Evolutionary conservation across 2,797 vertebrate genomes (phyloP).

Genomic region (Cossypha niveicapilla): DNA sequence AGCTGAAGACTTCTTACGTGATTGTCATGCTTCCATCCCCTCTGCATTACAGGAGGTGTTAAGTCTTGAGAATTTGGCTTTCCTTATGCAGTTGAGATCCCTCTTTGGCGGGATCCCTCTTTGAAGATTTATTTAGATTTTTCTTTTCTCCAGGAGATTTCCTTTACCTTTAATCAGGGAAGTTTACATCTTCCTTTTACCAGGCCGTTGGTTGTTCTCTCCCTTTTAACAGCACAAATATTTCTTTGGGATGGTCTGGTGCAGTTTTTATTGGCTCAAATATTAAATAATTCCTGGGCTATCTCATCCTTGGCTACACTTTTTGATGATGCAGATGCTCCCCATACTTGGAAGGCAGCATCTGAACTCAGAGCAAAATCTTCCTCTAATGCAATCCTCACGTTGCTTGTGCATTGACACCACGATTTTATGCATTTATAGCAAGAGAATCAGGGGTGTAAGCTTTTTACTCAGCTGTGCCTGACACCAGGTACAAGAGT

Average conservation of each 20-base stretch:
- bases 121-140: background rate
- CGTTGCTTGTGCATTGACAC: background rate
- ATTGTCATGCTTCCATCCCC: background rate
- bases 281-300: constrained; percentile 28
- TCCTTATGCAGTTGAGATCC: background rate
- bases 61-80: background rate
- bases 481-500: background rate
- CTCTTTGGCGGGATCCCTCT: background rate
- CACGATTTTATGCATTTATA: background rate
- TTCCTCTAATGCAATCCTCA: background rate
- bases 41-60: background rate
- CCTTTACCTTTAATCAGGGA: background rate
- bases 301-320: constrained; percentile 30
- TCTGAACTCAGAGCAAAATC: constrained; percentile 3
- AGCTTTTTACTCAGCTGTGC: background rate
- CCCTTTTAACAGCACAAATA: background rate
- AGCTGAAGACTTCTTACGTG: background rate
- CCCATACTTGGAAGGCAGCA: background rate
- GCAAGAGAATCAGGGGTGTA: background rate
- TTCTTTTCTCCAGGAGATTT: background rate
- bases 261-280: constrained; percentile 37
- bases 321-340: constrained; percentile 13
- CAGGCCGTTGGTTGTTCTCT: background rate
- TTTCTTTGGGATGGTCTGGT: constrained; percentile 9
- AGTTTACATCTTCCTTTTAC: background rate